A percentile compares a stretch with the other conserved stretches of the same genome.
Conservation (phyloP, 2,113 vertebrate genomes). For the Mesocricetus auratus region DNA sequence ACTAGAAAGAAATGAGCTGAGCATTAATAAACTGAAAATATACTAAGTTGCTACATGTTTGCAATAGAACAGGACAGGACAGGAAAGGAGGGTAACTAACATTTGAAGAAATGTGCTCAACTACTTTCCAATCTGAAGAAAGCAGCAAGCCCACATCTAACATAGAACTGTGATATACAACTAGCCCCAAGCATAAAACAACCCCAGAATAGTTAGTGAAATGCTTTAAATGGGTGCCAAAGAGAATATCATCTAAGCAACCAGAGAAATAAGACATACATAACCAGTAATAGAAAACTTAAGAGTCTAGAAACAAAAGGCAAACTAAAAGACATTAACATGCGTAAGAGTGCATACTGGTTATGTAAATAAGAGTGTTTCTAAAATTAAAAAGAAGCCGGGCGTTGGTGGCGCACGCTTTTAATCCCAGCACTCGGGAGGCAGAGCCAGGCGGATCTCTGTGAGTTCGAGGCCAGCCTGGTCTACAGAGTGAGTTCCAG, state of each 20-base stretch:
- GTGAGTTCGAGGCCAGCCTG: no score
- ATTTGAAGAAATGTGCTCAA: background rate
- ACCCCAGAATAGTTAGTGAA: background rate
- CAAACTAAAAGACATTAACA: background rate
- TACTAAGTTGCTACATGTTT: background rate
- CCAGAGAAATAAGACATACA: background rate
- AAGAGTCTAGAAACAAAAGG: background rate
- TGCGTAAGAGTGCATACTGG: background rate
- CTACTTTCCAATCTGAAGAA: slow-evolving; percentile 7
- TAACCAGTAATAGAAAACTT: background rate
- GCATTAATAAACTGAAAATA: background rate
- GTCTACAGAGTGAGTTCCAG: no score
- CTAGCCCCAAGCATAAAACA: background rate
- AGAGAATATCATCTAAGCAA: background rate
- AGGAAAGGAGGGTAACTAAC: background rate
- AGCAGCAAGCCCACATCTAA: background rate
- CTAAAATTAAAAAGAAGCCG: no score
- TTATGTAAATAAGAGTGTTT: no score
- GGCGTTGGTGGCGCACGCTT: no score
- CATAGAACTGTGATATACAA: slow-evolving; percentile 3
- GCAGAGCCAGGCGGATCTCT: no score
- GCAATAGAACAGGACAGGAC: background rate
- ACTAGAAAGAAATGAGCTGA: slow-evolving; percentile 38
- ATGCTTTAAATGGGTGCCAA: background rate
- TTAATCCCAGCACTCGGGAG: no score